phyloP scores from a whole-genome alignment of 2,797 vertebrate species.

The Macropus fuliginosus region DNA sequence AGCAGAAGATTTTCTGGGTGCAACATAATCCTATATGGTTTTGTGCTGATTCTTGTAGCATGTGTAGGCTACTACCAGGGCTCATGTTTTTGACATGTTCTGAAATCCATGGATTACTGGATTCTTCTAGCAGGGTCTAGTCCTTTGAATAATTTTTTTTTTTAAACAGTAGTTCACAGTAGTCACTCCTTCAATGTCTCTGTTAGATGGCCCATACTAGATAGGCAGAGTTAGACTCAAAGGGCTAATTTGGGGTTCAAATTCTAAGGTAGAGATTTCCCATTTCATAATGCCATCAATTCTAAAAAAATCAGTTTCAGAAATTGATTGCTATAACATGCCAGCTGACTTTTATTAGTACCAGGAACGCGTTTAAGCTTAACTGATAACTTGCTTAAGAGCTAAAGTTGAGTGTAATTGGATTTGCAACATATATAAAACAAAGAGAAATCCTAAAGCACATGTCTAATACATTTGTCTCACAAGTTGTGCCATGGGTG shows the following conservation, averaged over 20 bases:
- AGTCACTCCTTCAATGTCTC: not conserved
- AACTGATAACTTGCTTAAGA: not conserved
- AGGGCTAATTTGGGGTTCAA: not conserved
- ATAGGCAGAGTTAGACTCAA: not conserved
- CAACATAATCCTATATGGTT: not conserved
- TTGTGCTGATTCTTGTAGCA: not conserved
- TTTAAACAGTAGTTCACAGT: not conserved
- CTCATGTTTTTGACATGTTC: not conserved
- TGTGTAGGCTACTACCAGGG: not conserved
- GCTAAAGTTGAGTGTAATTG: not conserved
- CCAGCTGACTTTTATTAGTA: not conserved
- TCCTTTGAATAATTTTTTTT: not conserved
- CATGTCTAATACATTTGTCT: not conserved
- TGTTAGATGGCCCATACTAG: not conserved
- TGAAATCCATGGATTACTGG: not conserved
- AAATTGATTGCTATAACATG: not conserved
- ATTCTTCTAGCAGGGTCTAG: not conserved
- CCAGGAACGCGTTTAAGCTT: not conserved
- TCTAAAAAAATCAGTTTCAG: not conserved
- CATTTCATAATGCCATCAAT: not conserved
- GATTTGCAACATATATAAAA: not conserved
- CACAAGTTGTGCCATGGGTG: not conserved
- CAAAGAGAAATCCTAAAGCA: not conserved
- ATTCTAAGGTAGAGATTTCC: not conserved
- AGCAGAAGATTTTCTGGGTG: not conserved